Evolutionary conservation across 2,113 vertebrate species (phyloP), one percentile per base, ranked within the genome.

Genomic region (Salvelinus fontinalis): DNA sequence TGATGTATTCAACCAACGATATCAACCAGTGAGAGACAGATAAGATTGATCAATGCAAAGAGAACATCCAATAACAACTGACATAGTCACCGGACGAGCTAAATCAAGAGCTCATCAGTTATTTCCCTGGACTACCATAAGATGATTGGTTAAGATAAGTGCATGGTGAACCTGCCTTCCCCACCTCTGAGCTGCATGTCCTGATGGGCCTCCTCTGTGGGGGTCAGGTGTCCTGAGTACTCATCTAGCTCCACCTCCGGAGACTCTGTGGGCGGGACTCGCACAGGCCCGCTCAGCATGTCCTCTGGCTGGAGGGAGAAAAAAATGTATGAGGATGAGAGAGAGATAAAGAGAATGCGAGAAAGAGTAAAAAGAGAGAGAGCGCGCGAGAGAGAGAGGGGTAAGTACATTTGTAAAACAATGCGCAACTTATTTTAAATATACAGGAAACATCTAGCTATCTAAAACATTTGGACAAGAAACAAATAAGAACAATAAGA

Each of bases 231-330:
- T 85, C 94, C 92, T 0, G 96, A 96, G 78, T 93, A 91, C 69
- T 90, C 79, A 1, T 90, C 74, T 0, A 72, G 77, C 74, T 95
- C 94, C 68, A 54, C 66, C 54, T 83, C 88, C 48, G 80, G 92
- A 5, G 76, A 73, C 22, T 90, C 57, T 12, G 94, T 95, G 80
- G 95, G 95, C 4, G 97, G 96, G 27, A 88, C 92, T 84, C 78
- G 88, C 60, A 97, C 91, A 18, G 97, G 95, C 80, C 71, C 26
- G 16, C 82, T 87, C 48, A 14, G 76, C 59, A 77, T 75, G n/a
- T 76, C 73, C 70, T 91, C 77, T 67, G 81, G 73, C 94, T 95
- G 73, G 16, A 13, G 20, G 65, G 13, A 51, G 44, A 24, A 62
- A 49, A 39, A 16, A 3, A 16, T 18, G 8, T 6, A 27, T 1